These are phyloP conservation scores for Takifugu bimaculatus DNA, from an alignment of 2,113 vertebrate genomes.

Conservation along the genomic window DNA sequence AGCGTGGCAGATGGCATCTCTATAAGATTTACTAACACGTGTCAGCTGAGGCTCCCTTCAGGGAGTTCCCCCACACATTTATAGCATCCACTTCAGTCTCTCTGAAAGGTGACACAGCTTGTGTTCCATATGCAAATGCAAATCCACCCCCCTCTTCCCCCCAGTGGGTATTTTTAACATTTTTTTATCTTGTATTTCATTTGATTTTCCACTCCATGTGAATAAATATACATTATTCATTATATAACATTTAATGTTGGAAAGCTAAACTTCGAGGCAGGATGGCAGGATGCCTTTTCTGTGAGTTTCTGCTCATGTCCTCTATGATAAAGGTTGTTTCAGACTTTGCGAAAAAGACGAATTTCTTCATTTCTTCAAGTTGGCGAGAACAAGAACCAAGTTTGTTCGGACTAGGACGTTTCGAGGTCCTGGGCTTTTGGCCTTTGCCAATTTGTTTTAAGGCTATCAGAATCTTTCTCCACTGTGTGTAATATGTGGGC, in stretches of 20 bases:
- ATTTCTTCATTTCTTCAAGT: no score
- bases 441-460: no score
- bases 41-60: conserved; percentile 71
- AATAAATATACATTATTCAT: conserved; percentile 1
- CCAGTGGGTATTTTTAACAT: neutral
- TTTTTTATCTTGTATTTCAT: neutral
- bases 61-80: conserved; percentile 70
- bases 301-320: no score
- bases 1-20: conserved; percentile 75
- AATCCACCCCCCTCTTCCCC: neutral
- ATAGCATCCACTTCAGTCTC: conserved; percentile 73
- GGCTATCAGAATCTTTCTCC: no score
- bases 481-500: no score
- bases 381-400: no score
- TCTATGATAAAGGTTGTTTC: no score
- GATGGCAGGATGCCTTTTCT: neutral
- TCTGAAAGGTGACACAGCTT: conserved; percentile 50
- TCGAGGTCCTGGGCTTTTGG: no score
- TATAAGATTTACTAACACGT: conserved; percentile 77
- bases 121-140: conserved; percentile 47
- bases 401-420: no score
- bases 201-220: conserved; percentile 9
- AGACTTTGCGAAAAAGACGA: no score
- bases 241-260: neutral
- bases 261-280: neutral